Percentiles rank a stretch among this genome's conserved stretches.
phyloP scores from a whole-genome alignment of 2,113 vertebrate species.

The Mesocricetus auratus region DNA sequence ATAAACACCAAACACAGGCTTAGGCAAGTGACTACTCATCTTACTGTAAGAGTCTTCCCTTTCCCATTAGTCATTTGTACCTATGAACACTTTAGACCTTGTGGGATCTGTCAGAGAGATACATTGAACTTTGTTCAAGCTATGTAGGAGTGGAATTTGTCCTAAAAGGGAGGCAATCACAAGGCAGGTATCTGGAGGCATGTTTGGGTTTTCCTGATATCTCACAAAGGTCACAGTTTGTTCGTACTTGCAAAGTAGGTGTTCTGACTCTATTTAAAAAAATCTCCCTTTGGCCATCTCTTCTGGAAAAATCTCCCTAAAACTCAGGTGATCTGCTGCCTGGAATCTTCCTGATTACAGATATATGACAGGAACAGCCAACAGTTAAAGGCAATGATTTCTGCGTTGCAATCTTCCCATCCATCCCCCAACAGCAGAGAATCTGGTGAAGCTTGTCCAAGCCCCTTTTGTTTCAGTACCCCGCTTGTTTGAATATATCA shows the following conservation, averaged over 20 bases:
- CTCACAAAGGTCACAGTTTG: neutral
- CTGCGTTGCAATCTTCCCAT: neutral
- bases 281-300: neutral
- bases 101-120: too few relatives aligned
- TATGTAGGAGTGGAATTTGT: neutral
- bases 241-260: neutral
- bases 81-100: neutral
- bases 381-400: neutral
- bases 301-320: neutral
- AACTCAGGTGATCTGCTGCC: neutral
- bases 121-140: neutral
- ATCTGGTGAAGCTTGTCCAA: neutral
- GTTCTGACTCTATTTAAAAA: neutral
- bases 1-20: neutral
- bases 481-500: neutral
- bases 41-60: neutral
- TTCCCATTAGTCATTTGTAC: neutral
- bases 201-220: neutral
- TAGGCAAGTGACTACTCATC: neutral
- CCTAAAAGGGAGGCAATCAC: neutral
- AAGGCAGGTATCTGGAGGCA: neutral
- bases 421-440: neutral
- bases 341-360: neutral
- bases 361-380: neutral
- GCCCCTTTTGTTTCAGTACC: neutral